Percentiles rank a stretch among this genome's conserved stretches.
Evolutionary conservation across 2,113 vertebrate genomes (phyloP).

Genomic region (Tapirus terrestris): DNA sequence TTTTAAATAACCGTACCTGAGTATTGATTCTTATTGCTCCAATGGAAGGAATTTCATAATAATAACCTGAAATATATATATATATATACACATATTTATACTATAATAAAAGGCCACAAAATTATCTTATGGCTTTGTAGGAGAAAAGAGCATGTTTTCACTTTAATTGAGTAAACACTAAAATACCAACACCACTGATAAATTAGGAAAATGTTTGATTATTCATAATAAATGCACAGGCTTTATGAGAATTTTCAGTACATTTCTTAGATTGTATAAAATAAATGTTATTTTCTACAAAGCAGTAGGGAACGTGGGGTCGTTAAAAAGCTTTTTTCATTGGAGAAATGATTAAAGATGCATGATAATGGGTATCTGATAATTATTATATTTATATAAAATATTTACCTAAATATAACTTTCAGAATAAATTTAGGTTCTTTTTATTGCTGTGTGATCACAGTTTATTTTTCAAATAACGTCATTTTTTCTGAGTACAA

Average conservation of each 20-base stretch:
- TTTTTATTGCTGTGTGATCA: background rate
- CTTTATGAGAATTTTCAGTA: background rate
- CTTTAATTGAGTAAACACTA: background rate
- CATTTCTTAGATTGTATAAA: background rate
- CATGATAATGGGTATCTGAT: background rate
- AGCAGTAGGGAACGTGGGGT: background rate
- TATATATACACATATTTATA: background rate
- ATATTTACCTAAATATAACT: background rate
- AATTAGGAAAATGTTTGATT: background rate
- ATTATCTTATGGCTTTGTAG: background rate
- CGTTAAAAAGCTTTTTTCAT: background rate
- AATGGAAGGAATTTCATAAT: slow-evolving; percentile 98
- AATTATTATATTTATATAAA: background rate
- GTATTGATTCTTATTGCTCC: slow-evolving; percentile 99
- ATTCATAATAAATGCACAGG: background rate
- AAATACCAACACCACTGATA: background rate
- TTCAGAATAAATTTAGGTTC: background rate
- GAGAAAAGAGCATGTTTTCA: background rate
- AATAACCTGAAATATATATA: slow-evolving; percentile 91
- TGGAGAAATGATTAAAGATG: background rate
- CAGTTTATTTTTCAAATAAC: slow-evolving; percentile 8
- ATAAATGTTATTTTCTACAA: slow-evolving; percentile 17
- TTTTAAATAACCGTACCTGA: slow-evolving; percentile 89
- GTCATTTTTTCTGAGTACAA: background rate
- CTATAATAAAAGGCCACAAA: background rate